Base-by-base conservation (phyloP, 1,140 invertebrate species). In the Zelostemma sp. region DNA sequence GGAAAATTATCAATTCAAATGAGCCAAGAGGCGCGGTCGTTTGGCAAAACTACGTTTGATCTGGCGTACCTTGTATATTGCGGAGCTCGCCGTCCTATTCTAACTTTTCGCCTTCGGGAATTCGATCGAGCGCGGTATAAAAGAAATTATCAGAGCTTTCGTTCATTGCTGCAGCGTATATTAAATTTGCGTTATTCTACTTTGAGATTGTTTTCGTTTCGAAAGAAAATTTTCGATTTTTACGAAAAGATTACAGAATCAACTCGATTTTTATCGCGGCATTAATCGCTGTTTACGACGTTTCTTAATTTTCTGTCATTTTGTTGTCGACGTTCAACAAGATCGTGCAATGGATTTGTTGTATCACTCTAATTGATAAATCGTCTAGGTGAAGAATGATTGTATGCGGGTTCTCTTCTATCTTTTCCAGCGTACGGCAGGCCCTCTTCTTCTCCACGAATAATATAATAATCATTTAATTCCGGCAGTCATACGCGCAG, bases 401-500 rank as follows among this genome's bases (percentile, higher is more conserved):
- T 65, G 9, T 55, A 82, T 82, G 80, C 80, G 80, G 80, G 80
- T 47, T 58, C 4, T 41, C 45, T 60, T 45, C 33, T 15, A 43
- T 28, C 45, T 64, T 61, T 64, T 65, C 54, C 50, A 59, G 46
- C 33, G 5, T 48, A 9, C 9, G 46, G 19, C 31, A 40, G 35
- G 48, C 47, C 50, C 55, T 47, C 40, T 53, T 61, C 46, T 63
- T 72, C 46, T 48, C 45, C 45, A 65, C 70, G 55, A 78, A 79
- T 82, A 84, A 83, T 77, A 77, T 72, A 82, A 80, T 78, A 82
- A 84, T 84, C 82, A 84, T 81, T 84, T 84, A 84, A 84, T 84
- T 85, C 79, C 79, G 80, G 77, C 75, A 68, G 76, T 75, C 75
- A 72, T 80, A 82, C 79, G 77, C 77, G 78, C 78, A 76, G 76